Percentiles rank a stretch among this genome's conserved stretches.
These are phyloP conservation scores for Smittia sp. DNA, from an alignment of 2,888 invertebrate genomes.

Conservation along the genomic window DNA sequence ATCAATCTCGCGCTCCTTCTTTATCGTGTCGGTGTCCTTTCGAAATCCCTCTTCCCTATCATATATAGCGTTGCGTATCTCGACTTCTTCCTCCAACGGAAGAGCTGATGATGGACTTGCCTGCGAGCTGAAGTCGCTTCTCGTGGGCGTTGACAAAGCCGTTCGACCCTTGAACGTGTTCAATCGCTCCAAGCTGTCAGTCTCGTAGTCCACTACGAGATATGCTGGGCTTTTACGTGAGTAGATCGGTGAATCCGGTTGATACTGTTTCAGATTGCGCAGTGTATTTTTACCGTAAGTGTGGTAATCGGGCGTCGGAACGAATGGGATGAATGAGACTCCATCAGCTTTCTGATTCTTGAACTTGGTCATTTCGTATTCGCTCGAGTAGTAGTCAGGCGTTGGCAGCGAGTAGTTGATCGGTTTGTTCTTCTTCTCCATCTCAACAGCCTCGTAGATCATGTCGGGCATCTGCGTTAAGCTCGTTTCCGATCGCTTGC, in stretches of 20 bases:
- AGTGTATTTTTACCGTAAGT: constrained; percentile 48
- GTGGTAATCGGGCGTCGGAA: constrained; percentile 54
- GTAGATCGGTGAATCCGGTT: constrained; percentile 53
- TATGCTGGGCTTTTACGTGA: constrained; percentile 51
- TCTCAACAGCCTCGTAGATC: constrained; percentile 65
- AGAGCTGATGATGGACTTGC: constrained; percentile 73
- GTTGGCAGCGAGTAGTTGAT: constrained; percentile 50
- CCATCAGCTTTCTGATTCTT: constrained; percentile 50
- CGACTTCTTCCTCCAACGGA: constrained; percentile 77
- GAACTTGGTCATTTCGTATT: constrained; percentile 43
- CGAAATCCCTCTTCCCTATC: constrained; percentile 52
- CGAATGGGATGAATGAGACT: constrained; percentile 48
- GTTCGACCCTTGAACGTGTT: constrained; percentile 55
- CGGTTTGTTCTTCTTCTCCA: constrained; percentile 48
- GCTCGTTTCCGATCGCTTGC: constrained; percentile 48
- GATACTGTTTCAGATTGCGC: constrained; percentile 51
- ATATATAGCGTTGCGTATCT: constrained; percentile 73
- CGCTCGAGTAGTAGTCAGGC: constrained; percentile 52
- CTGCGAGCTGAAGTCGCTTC: constrained; percentile 65
- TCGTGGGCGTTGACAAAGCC: constrained; percentile 58
- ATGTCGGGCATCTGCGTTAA: constrained; percentile 58
- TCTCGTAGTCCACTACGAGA: constrained; percentile 65
- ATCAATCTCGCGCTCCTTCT: constrained; percentile 42
- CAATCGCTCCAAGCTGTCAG: constrained; percentile 69
- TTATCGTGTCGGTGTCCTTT: constrained; percentile 48